Evolutionary conservation across 2,113 vertebrate genomes (phyloP).

Genomic region (Sinocyclocheilus grahami): DNA sequence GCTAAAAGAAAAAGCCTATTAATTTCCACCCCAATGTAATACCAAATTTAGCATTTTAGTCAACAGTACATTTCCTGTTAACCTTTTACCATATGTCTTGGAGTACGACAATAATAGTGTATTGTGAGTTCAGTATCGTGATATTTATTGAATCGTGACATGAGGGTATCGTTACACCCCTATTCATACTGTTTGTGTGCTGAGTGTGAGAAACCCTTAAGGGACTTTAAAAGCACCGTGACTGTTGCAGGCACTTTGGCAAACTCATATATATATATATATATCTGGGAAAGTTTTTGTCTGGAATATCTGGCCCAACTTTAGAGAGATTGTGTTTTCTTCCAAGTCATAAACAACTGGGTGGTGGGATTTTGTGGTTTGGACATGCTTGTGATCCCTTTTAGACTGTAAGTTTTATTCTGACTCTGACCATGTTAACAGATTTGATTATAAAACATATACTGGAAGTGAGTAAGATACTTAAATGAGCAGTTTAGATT

Average conservation of each 20-base stretch:
- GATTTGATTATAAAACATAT: not conserved
- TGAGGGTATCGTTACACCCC: no score
- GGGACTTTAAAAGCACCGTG: slow-evolving; percentile 5
- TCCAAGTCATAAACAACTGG: not conserved
- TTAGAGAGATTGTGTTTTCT: not conserved
- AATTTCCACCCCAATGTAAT: no score
- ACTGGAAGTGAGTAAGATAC: not conserved
- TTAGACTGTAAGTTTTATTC: not conserved
- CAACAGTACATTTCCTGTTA: no score
- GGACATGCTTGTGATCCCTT: slow-evolving; percentile 2
- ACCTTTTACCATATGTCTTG: no score
- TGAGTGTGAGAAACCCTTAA: not conserved
- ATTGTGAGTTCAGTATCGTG: no score
- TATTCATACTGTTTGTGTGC: no score
- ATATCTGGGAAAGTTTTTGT: slow-evolving; percentile 1
- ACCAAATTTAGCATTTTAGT: no score
- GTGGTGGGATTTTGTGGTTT: slow-evolving; percentile 25
- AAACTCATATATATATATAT: not conserved
- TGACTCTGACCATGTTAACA: slow-evolving; percentile 5
- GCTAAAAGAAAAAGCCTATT: no score
- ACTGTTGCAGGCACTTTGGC: slow-evolving; percentile 10
- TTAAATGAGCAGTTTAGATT: slow-evolving; percentile 1
- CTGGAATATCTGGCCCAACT: slow-evolving; percentile 13
- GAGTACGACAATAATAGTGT: no score
- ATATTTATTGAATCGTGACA: no score